phyloP scores from a whole-genome alignment of 2,113 vertebrate species.

The Corythornis vintsioides region DNA sequence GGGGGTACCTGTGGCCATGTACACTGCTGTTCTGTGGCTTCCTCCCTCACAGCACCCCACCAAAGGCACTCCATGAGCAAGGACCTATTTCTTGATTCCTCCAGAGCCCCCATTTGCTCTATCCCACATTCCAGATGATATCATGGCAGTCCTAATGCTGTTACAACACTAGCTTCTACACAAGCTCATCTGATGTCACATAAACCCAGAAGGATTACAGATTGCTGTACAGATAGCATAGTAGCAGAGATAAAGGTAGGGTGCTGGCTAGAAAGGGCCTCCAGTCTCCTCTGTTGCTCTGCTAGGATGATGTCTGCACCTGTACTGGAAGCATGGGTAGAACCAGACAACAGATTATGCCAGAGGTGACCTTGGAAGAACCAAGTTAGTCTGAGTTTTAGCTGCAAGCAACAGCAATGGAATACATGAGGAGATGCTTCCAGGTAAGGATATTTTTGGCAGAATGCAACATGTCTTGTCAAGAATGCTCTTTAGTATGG shows the following conservation, averaged over 20 bases:
- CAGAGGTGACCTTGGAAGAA: neutral
- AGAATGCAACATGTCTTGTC: neutral
- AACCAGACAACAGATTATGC: neutral
- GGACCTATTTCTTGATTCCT: neutral
- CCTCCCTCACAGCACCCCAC: fast-evolving
- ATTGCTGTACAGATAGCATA: neutral
- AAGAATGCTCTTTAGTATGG: neutral
- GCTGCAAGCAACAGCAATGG: neutral
- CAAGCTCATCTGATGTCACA: neutral
- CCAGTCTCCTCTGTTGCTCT: neutral
- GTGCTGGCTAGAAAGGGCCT: neutral
- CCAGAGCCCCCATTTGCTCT: neutral
- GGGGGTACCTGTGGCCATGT: neutral
- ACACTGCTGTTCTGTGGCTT: neutral
- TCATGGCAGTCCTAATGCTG: neutral
- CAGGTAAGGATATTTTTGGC: neutral
- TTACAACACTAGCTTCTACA: neutral
- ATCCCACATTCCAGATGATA: neutral
- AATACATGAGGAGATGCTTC: neutral
- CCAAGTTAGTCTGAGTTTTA: neutral
- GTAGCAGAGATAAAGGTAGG: neutral
- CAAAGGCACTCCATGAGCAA: neutral
- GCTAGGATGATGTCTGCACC: neutral
- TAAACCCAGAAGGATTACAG: neutral
- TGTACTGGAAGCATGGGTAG: neutral